These are phyloP conservation scores for Machimus atricapillus DNA, from an alignment of 2,888 invertebrate species.

Conservation along the genomic window DNA sequence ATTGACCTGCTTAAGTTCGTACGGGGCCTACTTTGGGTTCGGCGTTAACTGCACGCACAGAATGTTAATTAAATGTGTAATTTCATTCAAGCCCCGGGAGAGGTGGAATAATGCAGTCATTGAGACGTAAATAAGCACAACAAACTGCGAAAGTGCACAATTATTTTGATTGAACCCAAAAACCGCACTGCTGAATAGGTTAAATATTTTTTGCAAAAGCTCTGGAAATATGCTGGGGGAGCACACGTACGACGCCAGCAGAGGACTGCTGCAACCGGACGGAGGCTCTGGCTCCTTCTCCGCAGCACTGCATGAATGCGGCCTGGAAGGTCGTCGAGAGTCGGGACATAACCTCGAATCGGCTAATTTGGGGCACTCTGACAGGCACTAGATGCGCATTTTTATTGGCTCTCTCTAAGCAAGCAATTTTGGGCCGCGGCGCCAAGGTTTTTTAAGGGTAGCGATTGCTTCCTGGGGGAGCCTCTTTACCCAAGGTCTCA, in stretches of 20 bases:
- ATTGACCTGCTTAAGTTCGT: neutral
- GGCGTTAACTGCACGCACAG: neutral
- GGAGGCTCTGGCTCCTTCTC: neutral
- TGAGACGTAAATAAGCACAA: neutral
- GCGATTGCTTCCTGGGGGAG: neutral
- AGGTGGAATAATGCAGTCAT: neutral
- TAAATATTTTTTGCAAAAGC: neutral
- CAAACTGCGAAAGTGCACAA: neutral
- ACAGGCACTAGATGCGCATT: neutral
- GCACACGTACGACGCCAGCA: neutral
- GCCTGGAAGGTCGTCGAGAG: neutral
- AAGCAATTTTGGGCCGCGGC: neutral
- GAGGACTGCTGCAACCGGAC: neutral
- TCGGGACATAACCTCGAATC: neutral
- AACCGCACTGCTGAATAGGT: neutral
- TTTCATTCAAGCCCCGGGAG: neutral
- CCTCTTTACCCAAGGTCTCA: neutral
- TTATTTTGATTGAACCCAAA: too few species aligned
- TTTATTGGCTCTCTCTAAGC: neutral
- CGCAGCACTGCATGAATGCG: neutral
- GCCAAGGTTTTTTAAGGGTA: neutral
- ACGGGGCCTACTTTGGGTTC: neutral
- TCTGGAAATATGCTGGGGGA: neutral
- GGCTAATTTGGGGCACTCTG: neutral
- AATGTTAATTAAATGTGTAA: neutral